Percentiles rank a stretch among this genome's conserved stretches.
phyloP scores from a whole-genome alignment of 1,140 invertebrate genomes.

The Drosophila nebulosa region DNA sequence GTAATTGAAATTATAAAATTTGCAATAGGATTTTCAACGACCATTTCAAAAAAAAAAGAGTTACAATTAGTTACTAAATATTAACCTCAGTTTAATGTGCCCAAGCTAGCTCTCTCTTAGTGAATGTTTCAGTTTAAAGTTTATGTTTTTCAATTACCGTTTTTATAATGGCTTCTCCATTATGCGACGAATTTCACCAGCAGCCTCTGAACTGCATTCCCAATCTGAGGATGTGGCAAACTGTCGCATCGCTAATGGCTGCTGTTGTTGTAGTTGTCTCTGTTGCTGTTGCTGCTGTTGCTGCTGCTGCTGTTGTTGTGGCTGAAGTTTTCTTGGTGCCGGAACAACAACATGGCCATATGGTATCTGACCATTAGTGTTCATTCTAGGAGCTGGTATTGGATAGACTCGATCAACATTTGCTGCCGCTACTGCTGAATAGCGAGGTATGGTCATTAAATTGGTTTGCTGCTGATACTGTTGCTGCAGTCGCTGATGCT shows the following conservation, averaged over 20 bases:
- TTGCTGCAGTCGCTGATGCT: conserved; percentile 40
- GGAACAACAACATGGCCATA: conserved; percentile 17
- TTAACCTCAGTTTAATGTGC: no score
- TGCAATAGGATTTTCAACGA: no score
- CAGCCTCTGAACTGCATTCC: conserved; percentile 85
- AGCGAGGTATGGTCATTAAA: conserved; percentile 8
- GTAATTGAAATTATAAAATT: not conserved
- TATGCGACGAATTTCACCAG: conserved; percentile 85
- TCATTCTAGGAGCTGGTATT: conserved; percentile 34
- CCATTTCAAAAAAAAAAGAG: no score
- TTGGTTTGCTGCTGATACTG: conserved; percentile 16
- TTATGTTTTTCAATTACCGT: conserved; percentile 2
- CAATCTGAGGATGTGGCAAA: conserved; percentile 80
- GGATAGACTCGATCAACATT: conserved; percentile 42
- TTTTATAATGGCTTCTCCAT: conserved; percentile 81
- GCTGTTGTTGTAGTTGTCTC: conserved; percentile 15
- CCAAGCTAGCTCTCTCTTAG: no score
- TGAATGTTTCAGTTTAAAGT: no score
- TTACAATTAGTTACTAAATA: no score
- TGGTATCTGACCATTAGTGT: conserved; percentile 9
- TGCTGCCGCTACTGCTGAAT: conserved; percentile 15
- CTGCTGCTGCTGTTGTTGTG: conserved; percentile 1
- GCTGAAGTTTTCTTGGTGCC: not conserved
- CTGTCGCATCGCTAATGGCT: conserved; percentile 11
- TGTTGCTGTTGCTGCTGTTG: conserved; percentile 25